Evolutionary conservation across 2,888 invertebrate genomes (phyloP).

Genomic region (Biston betularia): DNA sequence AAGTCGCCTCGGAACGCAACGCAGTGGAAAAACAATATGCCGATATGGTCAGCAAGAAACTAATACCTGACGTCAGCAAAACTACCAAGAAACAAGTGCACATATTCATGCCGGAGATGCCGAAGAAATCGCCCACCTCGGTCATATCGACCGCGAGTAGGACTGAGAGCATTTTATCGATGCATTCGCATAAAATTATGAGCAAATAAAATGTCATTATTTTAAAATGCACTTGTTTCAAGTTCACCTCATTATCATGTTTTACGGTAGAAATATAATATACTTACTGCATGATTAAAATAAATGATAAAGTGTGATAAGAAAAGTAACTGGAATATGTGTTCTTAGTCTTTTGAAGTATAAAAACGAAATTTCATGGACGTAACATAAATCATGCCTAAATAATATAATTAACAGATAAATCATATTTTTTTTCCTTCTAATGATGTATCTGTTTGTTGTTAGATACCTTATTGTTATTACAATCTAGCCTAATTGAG

Average conservation of each 20-base stretch:
- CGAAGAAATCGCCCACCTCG: constrained; percentile 73
- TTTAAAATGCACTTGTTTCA: constrained; percentile 14
- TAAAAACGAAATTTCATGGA: too few species aligned
- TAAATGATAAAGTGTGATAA: too few species aligned
- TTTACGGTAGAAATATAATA: background rate
- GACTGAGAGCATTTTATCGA: constrained; percentile 72
- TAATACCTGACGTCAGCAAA: constrained; percentile 73
- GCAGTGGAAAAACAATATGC: constrained; percentile 79
- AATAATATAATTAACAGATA: too few species aligned
- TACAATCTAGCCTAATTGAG: too few species aligned
- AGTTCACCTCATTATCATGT: background rate
- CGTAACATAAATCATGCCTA: too few species aligned
- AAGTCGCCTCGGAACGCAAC: constrained; percentile 68
- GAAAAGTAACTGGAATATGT: too few species aligned
- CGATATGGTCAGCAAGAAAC: constrained; percentile 74
- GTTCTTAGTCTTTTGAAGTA: too few species aligned
- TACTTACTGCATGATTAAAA: too few species aligned
- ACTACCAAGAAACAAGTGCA: constrained; percentile 88
- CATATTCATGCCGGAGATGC: constrained; percentile 90
- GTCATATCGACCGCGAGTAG: constrained; percentile 66
- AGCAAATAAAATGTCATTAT: constrained; percentile 49
- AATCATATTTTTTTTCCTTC: too few species aligned
- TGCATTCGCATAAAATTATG: constrained; percentile 54
- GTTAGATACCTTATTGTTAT: too few species aligned
- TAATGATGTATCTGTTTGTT: too few species aligned